Evolutionary conservation across 2,113 vertebrate genomes (phyloP).

Genomic region (Brachypodius melanocephalos): DNA sequence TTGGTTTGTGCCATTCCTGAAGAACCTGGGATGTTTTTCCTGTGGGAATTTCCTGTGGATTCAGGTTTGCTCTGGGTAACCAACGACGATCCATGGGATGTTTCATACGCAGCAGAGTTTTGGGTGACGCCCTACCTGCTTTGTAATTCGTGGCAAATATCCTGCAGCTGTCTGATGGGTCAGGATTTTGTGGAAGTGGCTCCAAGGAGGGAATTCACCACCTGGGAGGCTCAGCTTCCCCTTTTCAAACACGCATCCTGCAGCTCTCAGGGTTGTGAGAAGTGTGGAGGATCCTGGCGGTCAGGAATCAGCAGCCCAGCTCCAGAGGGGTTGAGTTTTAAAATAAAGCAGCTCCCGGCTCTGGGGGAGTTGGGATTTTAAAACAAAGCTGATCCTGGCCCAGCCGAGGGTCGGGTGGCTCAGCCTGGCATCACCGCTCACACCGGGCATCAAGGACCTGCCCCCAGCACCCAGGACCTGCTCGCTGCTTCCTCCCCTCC

Average conservation of each 20-base stretch:
- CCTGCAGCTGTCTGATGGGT: accelerated
- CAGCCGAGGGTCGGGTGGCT: accelerated
- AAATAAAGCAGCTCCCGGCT: background rate
- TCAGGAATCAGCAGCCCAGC: background rate
- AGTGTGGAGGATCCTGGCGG: accelerated
- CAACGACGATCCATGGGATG: accelerated
- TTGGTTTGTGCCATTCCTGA: background rate
- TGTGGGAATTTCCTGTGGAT: background rate
- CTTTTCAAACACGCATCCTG: accelerated
- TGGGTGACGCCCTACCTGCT: background rate
- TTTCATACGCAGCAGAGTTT: background rate
- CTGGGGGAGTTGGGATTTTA: background rate
- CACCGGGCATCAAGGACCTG: accelerated
- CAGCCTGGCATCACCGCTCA: background rate
- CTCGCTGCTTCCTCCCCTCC: background rate
- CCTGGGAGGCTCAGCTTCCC: background rate
- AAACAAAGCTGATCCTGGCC: background rate
- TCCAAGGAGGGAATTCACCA: background rate
- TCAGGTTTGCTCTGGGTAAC: background rate
- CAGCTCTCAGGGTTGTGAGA: background rate
- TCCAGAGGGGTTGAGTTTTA: background rate
- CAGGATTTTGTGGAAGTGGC: background rate
- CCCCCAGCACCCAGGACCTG: background rate
- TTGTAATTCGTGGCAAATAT: background rate
- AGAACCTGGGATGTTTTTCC: background rate